A percentile compares a stretch with the other conserved stretches of the same genome.
Evolutionary conservation across 2,888 invertebrate genomes (phyloP).

Genomic region (Epistrophe eligans): DNA sequence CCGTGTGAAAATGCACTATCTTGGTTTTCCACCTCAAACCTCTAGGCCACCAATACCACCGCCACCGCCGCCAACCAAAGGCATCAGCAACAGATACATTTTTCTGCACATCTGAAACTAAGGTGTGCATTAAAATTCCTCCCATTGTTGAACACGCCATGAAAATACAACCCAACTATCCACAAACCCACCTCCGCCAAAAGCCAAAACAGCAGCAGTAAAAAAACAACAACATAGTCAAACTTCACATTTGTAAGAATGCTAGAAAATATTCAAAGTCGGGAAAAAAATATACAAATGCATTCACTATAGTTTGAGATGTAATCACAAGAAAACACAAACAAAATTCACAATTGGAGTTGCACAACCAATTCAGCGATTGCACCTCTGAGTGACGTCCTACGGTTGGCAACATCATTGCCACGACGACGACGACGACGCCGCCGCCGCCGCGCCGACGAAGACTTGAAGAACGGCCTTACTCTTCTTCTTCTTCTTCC

Average conservation of each 20-base stretch:
- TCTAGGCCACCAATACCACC: constrained; percentile 14
- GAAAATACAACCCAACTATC: constrained; percentile 13
- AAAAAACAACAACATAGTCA: constrained; percentile 28
- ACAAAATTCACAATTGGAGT: constrained; percentile 64
- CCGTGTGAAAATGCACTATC: constrained; percentile 65
- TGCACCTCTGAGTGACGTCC: constrained; percentile 75
- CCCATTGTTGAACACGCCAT: constrained; percentile 66
- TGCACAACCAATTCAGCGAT: constrained; percentile 74
- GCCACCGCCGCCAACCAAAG: background rate
- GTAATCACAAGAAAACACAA: constrained; percentile 48
- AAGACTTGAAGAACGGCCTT: constrained; percentile 26
- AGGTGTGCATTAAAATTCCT: constrained; percentile 74
- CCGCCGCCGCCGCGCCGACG: background rate
- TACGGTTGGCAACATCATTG: constrained; percentile 63
- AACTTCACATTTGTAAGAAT: constrained; percentile 28
- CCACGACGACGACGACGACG: constrained; percentile 4
- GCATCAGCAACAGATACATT: constrained; percentile 3
- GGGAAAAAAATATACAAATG: constrained; percentile 37
- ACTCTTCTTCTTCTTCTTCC: constrained; percentile 44
- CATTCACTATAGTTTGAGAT: constrained; percentile 54
- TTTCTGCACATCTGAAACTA: constrained; percentile 61
- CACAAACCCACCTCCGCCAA: background rate
- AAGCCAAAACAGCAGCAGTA: background rate
- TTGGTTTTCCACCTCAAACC: constrained; percentile 37
- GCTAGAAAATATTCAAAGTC: constrained; percentile 30